A percentile compares a stretch with the other conserved stretches of the same genome.
Evolutionary conservation across 2,888 invertebrate species (phyloP).

Genomic region (Bombyx huttoni): DNA sequence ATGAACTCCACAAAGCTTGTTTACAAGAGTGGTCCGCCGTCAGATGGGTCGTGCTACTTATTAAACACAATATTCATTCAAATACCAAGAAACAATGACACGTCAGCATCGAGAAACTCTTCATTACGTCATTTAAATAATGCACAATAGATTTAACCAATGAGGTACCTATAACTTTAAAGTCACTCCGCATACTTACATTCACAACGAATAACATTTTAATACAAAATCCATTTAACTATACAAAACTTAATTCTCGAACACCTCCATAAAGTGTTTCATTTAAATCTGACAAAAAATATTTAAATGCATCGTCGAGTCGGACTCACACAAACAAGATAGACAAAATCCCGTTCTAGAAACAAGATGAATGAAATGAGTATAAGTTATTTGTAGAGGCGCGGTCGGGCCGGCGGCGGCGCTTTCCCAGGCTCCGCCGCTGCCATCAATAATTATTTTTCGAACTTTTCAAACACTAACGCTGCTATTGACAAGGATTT

Average conservation of each 20-base stretch:
- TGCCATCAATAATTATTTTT: conserved; percentile 26
- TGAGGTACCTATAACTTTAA: too few species aligned
- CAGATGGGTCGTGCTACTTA: conserved; percentile 19
- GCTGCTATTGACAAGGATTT: conserved; percentile 31
- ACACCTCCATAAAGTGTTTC: not conserved
- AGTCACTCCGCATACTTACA: too few species aligned
- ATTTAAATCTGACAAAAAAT: conserved; percentile 16
- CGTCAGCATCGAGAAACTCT: not conserved
- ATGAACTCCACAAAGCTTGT: conserved; percentile 56
- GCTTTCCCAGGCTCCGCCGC: conserved; percentile 27
- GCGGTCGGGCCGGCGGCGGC: conserved; percentile 16
- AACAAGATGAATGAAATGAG: conserved; percentile 39
- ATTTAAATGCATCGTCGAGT: conserved; percentile 24
- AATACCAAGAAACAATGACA: conserved; percentile 3
- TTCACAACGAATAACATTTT: too few species aligned
- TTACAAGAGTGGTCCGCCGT: conserved; percentile 24
- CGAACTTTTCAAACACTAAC: conserved; percentile 21
- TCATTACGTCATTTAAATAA: not conserved
- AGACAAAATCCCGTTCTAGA: conserved; percentile 23
- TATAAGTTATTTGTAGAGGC: conserved; percentile 18
- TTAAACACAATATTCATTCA: conserved; percentile 18
- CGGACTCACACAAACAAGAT: conserved; percentile 23
- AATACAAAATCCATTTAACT: not conserved
- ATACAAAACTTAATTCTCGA: not conserved
- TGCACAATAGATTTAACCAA: too few species aligned